A percentile compares a stretch with the other conserved stretches of the same genome.
Conservation (phyloP, 2,888 invertebrate species). For the Andrena minutula region DNA sequence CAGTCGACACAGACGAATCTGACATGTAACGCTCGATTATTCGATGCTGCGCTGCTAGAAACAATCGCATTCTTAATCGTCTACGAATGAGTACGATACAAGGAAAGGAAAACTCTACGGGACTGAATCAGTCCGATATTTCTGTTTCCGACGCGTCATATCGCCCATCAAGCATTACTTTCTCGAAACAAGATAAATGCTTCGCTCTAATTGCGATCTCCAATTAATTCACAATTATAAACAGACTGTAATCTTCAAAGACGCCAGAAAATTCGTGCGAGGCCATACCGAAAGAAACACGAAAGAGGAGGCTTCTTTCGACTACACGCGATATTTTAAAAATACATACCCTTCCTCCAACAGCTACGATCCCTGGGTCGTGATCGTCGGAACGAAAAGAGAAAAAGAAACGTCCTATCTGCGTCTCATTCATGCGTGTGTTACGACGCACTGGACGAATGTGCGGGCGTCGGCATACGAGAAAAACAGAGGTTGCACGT, state of each 20-base stretch:
- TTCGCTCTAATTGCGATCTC: too few species aligned
- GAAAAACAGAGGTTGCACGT: slow-evolving; percentile 78
- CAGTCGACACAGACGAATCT: background rate
- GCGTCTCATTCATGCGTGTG: slow-evolving; percentile 52
- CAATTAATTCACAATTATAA: too few species aligned
- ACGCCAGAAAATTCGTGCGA: too few species aligned
- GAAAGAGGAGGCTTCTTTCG: background rate
- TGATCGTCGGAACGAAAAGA: background rate
- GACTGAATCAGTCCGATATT: too few species aligned
- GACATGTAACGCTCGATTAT: background rate
- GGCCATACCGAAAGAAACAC: too few species aligned
- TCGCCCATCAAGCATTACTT: background rate
- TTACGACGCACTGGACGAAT: slow-evolving; percentile 47
- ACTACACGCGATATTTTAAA: background rate
- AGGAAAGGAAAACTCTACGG: too few species aligned
- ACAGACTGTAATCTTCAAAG: too few species aligned
- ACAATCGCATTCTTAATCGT: background rate
- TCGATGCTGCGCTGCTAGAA: background rate
- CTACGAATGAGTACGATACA: background rate
- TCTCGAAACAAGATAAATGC: background rate
- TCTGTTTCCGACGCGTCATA: too few species aligned
- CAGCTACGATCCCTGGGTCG: background rate
- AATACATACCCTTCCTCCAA: background rate
- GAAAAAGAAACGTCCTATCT: slow-evolving; percentile 27
- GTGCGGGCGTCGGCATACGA: slow-evolving; percentile 38